A percentile compares a stretch with the other conserved stretches of the same genome.
phyloP scores from a whole-genome alignment of 2,888 invertebrate species.

The Acrobasis suavella region DNA sequence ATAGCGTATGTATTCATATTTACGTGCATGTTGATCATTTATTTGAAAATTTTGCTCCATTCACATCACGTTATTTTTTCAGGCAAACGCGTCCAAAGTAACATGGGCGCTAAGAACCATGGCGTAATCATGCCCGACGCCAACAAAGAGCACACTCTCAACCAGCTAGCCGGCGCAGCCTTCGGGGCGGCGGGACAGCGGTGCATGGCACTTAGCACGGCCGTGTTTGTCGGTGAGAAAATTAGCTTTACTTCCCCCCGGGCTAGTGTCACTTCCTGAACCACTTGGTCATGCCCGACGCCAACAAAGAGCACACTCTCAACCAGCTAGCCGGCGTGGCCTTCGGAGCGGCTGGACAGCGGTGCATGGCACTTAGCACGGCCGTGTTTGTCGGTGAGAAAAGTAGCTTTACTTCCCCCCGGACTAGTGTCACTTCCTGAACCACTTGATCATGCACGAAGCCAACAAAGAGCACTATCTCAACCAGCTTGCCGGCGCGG shows the following conservation, averaged over 20 bases:
- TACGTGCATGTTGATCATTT: no score
- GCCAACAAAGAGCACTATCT: slow-evolving; percentile 88
- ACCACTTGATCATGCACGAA: slow-evolving; percentile 98
- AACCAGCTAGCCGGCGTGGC: slow-evolving; percentile 92
- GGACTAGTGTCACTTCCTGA: no score
- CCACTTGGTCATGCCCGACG: slow-evolving; percentile 98
- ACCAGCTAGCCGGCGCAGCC: slow-evolving; percentile 95
- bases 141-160: slow-evolving; percentile 97
- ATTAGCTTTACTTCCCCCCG: not conserved
- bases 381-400: slow-evolving; percentile 91
- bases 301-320: slow-evolving; percentile 86
- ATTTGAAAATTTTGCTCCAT: no score
- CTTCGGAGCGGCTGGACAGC: slow-evolving; percentile 99
- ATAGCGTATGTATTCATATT: no score
- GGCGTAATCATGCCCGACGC: slow-evolving; percentile 98
- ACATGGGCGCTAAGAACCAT: slow-evolving; percentile 99
- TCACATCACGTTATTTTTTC: slow-evolving; percentile 4
- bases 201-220: slow-evolving; percentile 99
- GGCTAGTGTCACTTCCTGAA: no score
- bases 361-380: slow-evolving; percentile 99
- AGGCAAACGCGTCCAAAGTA: slow-evolving; percentile 96
- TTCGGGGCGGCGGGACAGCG: slow-evolving; percentile 99
- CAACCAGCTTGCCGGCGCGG: slow-evolving; percentile 90
- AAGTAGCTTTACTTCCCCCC: not conserved
- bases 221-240: slow-evolving; percentile 90